Evolutionary conservation across 2,797 vertebrate genomes (phyloP), one percentile per base, ranked within the genome.

Genomic region (Chanos chanos): DNA sequence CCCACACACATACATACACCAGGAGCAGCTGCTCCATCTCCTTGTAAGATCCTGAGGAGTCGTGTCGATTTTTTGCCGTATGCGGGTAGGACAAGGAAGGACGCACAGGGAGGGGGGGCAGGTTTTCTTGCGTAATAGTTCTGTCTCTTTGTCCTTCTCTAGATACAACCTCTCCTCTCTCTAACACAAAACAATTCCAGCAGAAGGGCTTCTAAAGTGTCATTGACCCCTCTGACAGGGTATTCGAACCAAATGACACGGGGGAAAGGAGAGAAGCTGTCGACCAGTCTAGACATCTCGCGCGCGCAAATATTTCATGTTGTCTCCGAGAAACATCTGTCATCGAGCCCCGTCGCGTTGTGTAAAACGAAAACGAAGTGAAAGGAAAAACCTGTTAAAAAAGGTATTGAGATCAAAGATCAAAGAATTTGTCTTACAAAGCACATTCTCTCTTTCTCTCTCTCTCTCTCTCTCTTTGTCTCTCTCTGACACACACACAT

Each of bases 311-410:
- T 73, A 72, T 70, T 63, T 48, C 4, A 67, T 71, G 48, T 70
- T 77, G 68, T 78, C 77, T 81, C 68, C 77, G 66, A 4, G 6
- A 78, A 84, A 77, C 76, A 78, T 76, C 75, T 78, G 66, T 82
- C 70, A 66, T 47, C 19, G 47, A 22, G 25, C 15, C 7, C 15
- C 41, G 15, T 21, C 25, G 22, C 22, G 36, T 21, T 33, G 22
- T 24, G 48, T 22, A 37, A 56, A 34, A 51, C 41, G 54, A 66
- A 19, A 36, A 43, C 4, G 10, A 57, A 27, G 55, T 41, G 19
- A 55, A 60, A 41, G 43, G 31, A 63, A 49, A 58, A 54, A 24
- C 43, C 51, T 37, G 37, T 12, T n/a, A 47, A 55, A 54, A 31
- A 58, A 48, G 37, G 47, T 37, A 13, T 30, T 22, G 25, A 25